phyloP scores from a whole-genome alignment of 2,797 vertebrate genomes.

The Anas flavirostris region DNA sequence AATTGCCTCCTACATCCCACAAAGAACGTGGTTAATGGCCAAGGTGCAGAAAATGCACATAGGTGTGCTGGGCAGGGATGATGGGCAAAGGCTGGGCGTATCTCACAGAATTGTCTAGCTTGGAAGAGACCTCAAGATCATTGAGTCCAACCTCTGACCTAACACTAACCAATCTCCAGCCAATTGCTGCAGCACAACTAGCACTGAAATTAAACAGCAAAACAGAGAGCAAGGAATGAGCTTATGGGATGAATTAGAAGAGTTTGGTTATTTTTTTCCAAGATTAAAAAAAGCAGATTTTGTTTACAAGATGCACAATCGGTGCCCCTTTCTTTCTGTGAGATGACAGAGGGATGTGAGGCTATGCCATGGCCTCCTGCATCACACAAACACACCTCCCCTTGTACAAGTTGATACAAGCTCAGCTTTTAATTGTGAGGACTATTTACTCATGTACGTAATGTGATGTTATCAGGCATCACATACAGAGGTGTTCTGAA shows the following conservation, averaged over 20 bases:
- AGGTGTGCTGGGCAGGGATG: neutral
- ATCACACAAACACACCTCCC: too few species aligned
- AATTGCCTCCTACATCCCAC: neutral
- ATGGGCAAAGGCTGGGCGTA: neutral
- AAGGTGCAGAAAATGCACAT: accelerated
- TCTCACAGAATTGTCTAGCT: too few species aligned
- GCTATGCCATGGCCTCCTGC: too few species aligned
- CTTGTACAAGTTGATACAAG: too few species aligned
- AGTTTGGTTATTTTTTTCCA: neutral
- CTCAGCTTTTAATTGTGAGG: too few species aligned
- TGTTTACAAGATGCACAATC: too few species aligned
- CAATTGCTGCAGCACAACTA: neutral
- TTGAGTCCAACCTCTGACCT: too few species aligned
- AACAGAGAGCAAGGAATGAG: neutral
- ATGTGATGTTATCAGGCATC: neutral
- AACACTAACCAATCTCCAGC: too few species aligned
- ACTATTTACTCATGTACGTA: neutral
- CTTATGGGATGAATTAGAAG: neutral
- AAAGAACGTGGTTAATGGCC: neutral
- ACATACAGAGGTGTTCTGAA: neutral
- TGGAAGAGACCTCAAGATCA: too few species aligned
- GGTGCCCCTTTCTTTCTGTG: too few species aligned
- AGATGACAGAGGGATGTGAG: too few species aligned
- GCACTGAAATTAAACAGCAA: neutral
- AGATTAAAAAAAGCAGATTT: too few species aligned